Base-by-base conservation (phyloP, 2,797 vertebrate genomes). In the Argyrosomus regius region DNA sequence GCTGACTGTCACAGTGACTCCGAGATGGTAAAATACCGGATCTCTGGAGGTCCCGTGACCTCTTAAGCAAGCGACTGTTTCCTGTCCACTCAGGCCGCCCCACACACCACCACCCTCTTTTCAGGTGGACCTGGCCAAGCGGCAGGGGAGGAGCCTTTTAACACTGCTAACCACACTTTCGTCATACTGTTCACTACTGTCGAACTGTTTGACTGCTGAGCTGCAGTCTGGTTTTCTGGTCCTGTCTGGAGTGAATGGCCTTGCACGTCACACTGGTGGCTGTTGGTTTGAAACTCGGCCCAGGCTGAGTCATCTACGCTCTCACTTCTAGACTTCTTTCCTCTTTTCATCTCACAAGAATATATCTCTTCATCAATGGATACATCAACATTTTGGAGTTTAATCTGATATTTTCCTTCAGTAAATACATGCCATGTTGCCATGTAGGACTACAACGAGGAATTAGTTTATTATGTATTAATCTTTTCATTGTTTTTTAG, bases 1-100 rank as follows among this genome's bases (percentile, higher is more conserved):
- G 94, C 85, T 0, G 93, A 94, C 94, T 97, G 95, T 96, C 96
- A 98, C 96, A 98, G 97, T 96, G 97, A 99, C 96, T 97, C 96
- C 53, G 97, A 98, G 96, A 99, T 98, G 98, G 98, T 99, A 99
- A 99, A 96, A 95, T 11, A 78, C 72, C 72, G 28, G 41, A 67
- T 77, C 76, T 60, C 67, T 41, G 6, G 72, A 41, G 76, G 85
- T 69, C 49, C 75, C 83, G 0, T 62, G 73, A 62, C 85, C 88
- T 87, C 83, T 39, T 57, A 13, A 41, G 46, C 48, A 2, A 58
- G 24, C 31, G 6, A 28, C 41, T 14, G 22, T 43, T 75, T 71
- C 72, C 78, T 84, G 48, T 78, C 81, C 73, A 13, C 81, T 84
- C 66, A 6, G 22, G 39, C 62, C 11, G 49, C 72, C 8, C 35